Base-by-base conservation (phyloP, 2,797 vertebrate genomes). In the Brachyrhaphis roseni region DNA sequence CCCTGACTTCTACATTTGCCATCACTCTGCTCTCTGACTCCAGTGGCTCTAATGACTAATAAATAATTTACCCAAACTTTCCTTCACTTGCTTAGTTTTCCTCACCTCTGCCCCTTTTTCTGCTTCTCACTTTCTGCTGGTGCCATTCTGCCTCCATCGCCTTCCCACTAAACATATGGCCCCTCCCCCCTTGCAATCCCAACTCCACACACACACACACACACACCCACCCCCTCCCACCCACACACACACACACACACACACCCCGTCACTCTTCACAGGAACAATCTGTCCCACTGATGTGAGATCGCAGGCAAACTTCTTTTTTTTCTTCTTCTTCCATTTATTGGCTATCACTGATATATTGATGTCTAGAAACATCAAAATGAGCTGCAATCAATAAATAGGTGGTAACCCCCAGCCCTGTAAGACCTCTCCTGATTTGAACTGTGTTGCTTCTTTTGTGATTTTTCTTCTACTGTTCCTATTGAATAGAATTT, bases 331-430 rank as follows among this genome's bases (percentile, higher is more conserved):
- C 87, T 94, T 92, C 86, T 94, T 92, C 87, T 76, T 51, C 84
- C 86, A 90, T 87, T 90, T 92, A 93, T 92, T 89, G 92, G 88
- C 76, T 75, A 81, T 91, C 70, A 82, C 83, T 84, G 86, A 90
- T 91, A 88, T 81, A 72, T 83, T 85, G 94, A 95, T 94, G 92
- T 93, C 90, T 92, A 80, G 94, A 87, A 92, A 93, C 91, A 89
- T 86, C 49, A 51, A 94, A 68, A 91, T 81, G 86, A 75, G 82
- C 84, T 82, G 80, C 84, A 39, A 86, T 88, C 80, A 84, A 91
- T 90, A 34, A 90, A 92, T 55, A 86, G 87, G 79, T 85, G 93
- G 89, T 86, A 81, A 13, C 45, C 45, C 80, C 78, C 46, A 46
- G 71, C 81, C 81, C 81, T 72, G 77, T 82, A 13, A 46, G n/a